Percentiles rank a stretch among this genome's conserved stretches.
These are phyloP conservation scores for Myotis yumanensis DNA, from an alignment of 2,113 vertebrate genomes.

Conservation along the genomic window DNA sequence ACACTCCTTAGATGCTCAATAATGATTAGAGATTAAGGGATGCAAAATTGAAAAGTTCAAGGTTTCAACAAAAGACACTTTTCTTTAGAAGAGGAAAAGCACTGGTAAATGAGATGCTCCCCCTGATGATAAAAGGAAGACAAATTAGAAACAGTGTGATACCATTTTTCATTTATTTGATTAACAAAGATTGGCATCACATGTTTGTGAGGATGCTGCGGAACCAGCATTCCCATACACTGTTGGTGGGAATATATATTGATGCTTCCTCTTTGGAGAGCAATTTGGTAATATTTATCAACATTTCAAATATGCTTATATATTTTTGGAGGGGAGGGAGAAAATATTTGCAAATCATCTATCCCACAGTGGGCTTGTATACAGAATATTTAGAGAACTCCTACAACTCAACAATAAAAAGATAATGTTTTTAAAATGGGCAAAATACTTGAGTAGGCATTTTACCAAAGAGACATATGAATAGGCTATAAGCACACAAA, in stretches of 20 bases:
- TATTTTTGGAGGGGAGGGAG: not conserved
- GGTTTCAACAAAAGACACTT: not conserved
- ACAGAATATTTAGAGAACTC: not conserved
- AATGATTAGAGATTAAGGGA: not conserved
- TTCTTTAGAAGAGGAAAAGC: not conserved
- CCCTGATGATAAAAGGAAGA: not conserved
- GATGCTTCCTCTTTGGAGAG: conserved; percentile 2
- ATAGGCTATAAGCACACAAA: not conserved
- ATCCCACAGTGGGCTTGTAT: not conserved
- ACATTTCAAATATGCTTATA: not conserved
- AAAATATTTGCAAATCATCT: not conserved
- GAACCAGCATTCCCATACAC: not conserved
- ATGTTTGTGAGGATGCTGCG: not conserved
- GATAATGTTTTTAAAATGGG: not conserved
- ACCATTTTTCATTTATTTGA: not conserved
- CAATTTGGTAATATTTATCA: conserved; percentile 15
- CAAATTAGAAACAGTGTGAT: not conserved
- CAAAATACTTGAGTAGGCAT: not conserved
- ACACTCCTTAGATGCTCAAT: not conserved
- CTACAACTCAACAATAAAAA: conserved; percentile 8
- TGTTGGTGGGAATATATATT: not conserved
- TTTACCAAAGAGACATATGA: not conserved
- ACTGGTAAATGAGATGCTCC: not conserved
- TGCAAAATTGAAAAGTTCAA: conserved; percentile 5
- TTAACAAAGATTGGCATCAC: not conserved